Base-by-base conservation (phyloP, 1,140 invertebrate genomes). In the Drosophila sp. region DNA sequence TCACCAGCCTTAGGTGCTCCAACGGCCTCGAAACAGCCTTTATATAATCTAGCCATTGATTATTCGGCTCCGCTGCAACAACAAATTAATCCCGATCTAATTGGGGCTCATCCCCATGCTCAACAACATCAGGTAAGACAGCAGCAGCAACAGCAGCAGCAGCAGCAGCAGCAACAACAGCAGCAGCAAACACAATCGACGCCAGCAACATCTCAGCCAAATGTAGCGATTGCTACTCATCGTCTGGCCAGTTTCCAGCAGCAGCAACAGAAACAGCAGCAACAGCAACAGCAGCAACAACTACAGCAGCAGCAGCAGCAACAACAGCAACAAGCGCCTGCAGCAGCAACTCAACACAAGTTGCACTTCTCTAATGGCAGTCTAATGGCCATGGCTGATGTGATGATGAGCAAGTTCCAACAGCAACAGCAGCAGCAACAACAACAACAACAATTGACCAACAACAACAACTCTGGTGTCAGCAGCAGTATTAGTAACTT, bases 401-500 rank as follows among this genome's bases (percentile, higher is more conserved):
- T 76, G 30, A 82, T 85, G 79, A 82, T 85, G 79, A 82, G 63
- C 71, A 87, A 85, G 35, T 85, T 70, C 54, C 82, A 86, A 6
- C 80, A 83, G 11, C 80, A 79, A 0, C 76, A 79, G 6, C 76
- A 72, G 10, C 72, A 79, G 2, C 74, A 73, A 2, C 75, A 74
- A 25, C 78, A 38, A 38, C 17, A 17, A 17, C 17, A 17, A 17
- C 17, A 77, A 40, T 61, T 77, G 74, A 76, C 55, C 61, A 86
- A 75, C 65, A 82, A 56, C 66, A 84, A 61, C 65, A 76, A 57
- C 54, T 70, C 38, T 58, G 73, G 69, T 72, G 80, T 71, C 73
- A 75, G 74, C 85, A 91, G 79, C 86, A 91, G 90, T 91, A 91
- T 90, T 91, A 91, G 81, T 91, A 91, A 91, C 78, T 90, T 91